Conservation (phyloP, 2,113 vertebrate genomes). For the Chamaetylas fuelleborni region DNA sequence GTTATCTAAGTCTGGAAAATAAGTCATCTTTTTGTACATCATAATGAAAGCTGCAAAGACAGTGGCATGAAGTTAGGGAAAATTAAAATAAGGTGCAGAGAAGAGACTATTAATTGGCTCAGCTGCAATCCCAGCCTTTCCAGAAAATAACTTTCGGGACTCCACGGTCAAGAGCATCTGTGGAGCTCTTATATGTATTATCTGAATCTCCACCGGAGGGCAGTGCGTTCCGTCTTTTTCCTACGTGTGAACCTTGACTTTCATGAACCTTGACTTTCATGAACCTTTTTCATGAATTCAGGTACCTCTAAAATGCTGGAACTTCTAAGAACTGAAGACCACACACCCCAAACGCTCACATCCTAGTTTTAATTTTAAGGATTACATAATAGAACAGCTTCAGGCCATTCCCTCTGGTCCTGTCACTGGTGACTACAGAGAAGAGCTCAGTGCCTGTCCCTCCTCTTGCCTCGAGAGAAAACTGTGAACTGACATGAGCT, state of each 20-base stretch:
- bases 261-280: too few species aligned
- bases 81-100: background rate
- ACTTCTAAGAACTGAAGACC: background rate
- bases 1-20: background rate
- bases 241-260: accelerated
- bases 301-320: background rate
- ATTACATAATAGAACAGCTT: background rate
- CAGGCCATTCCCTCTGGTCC: background rate
- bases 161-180: background rate
- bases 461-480: background rate
- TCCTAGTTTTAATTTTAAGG: background rate
- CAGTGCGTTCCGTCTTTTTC: background rate
- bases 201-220: slow-evolving; percentile 20
- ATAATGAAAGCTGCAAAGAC: background rate
- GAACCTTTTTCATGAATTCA: too few species aligned
- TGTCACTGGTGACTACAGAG: background rate
- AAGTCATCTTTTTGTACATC: background rate
- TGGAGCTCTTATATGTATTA: background rate
- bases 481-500: background rate
- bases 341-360: background rate
- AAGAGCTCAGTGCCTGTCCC: background rate
- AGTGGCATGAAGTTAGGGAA: background rate
- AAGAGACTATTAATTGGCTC: background rate
- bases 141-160: background rate
- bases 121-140: background rate